phyloP scores from a whole-genome alignment of 2,113 vertebrate genomes.

The Saccopteryx leptura region DNA sequence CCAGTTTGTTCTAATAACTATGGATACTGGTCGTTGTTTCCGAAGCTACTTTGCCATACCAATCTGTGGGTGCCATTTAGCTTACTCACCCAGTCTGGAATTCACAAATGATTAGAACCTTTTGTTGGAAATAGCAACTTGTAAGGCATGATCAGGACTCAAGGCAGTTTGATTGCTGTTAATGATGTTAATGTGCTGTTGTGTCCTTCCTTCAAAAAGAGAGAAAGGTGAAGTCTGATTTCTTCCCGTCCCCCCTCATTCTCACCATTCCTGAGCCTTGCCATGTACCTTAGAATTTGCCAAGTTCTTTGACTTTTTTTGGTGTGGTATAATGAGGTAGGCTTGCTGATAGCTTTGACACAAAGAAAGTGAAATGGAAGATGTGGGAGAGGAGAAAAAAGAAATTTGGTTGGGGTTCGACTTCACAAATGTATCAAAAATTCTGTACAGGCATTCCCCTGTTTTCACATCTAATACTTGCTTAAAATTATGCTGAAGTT shows the following conservation, averaged over 20 bases:
- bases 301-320: slow-evolving; percentile 16
- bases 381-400: neutral
- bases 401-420: neutral
- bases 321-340: neutral
- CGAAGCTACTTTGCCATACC: neutral
- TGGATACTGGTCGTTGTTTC: slow-evolving; percentile 30
- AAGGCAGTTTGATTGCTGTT: neutral
- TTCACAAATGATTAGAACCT: slow-evolving; percentile 51
- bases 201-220: slow-evolving; percentile 7
- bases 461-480: slow-evolving; percentile 25
- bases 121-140: slow-evolving; percentile 39
- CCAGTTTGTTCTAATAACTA: neutral
- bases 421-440: neutral
- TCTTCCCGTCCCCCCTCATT: neutral
- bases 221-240: neutral
- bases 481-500: slow-evolving; percentile 17
- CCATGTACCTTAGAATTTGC: slow-evolving; percentile 11
- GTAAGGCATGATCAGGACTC: neutral
- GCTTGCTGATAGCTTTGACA: neutral
- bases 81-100: slow-evolving; percentile 46
- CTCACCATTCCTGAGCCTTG: neutral
- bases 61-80: neutral
- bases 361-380: slow-evolving; percentile 25
- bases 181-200: neutral
- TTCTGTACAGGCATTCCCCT: neutral